These are phyloP conservation scores for Drosophila pseudoobscura DNA, from an alignment of 1,140 invertebrate genomes.

Conservation along the genomic window DNA sequence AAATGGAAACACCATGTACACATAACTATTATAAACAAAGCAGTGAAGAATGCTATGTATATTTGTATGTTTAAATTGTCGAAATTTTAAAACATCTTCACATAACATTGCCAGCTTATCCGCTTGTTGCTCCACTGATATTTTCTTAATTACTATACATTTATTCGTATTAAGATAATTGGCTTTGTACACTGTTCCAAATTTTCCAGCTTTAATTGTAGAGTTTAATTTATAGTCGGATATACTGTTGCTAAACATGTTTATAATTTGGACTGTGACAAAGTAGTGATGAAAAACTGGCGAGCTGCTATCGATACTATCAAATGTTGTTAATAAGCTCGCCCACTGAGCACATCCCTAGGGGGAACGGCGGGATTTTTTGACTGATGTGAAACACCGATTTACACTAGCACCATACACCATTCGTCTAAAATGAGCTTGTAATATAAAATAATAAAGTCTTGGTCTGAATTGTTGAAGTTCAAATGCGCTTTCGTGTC, in stretches of 20 bases:
- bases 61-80: conserved; percentile 91
- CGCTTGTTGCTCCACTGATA: conserved; percentile 88
- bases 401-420: too few species aligned
- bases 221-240: conserved; percentile 86
- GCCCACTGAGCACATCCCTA: too few species aligned
- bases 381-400: too few species aligned
- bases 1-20: conserved; percentile 91
- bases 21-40: conserved; percentile 89
- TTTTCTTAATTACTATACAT: conserved; percentile 90
- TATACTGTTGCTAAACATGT: conserved; percentile 80
- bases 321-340: too few species aligned
- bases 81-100: conserved; percentile 90
- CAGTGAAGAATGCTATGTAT: conserved; percentile 89
- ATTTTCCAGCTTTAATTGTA: conserved; percentile 86
- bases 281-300: too few species aligned
- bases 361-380: too few species aligned
- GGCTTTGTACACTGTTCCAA: conserved; percentile 86
- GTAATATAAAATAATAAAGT: too few species aligned
- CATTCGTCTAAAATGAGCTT: too few species aligned
- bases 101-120: conserved; percentile 88
- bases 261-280: background rate
- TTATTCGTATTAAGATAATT: conserved; percentile 87
- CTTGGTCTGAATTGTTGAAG: too few species aligned
- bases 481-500: too few species aligned
- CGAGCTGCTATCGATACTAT: too few species aligned